phyloP scores from a whole-genome alignment of 2,797 vertebrate species.

The Triplophysa yarkandensis region DNA sequence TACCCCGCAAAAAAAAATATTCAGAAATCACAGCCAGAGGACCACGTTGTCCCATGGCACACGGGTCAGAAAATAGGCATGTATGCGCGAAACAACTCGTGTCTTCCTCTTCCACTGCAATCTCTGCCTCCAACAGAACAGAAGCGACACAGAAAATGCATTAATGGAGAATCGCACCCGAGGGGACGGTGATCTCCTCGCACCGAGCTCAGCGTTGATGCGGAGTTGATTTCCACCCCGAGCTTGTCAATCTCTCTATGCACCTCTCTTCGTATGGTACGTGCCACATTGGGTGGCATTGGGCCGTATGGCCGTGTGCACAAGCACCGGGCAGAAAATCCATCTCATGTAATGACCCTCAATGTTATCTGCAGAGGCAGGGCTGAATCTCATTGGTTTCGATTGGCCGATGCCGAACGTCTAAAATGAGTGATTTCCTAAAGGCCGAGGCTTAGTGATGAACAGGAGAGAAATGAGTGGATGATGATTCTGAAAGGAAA shows the following conservation, averaged over 20 bases:
- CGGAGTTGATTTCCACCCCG: conserved; percentile 46
- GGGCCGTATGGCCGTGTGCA: neutral
- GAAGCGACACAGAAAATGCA: conserved; percentile 55
- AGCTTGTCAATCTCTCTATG: conserved; percentile 23
- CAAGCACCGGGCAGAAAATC: conserved; percentile 41
- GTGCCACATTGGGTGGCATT: conserved; percentile 1
- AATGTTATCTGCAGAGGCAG: conserved; percentile 35
- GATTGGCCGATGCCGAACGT: conserved; percentile 20
- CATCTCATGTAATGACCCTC: conserved; percentile 49
- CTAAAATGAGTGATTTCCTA: conserved; percentile 27
- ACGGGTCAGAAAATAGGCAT: conserved; percentile 7
- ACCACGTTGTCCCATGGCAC: neutral
- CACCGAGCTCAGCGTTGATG: conserved; percentile 32
- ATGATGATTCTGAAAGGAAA: conserved; percentile 27
- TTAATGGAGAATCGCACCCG: conserved; percentile 49
- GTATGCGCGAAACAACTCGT: conserved; percentile 9
- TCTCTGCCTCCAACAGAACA: conserved; percentile 45
- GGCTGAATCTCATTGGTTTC: conserved; percentile 31
- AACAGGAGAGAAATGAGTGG: neutral
- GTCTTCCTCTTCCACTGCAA: conserved; percentile 24
- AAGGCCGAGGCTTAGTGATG: neutral
- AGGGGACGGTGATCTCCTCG: conserved; percentile 19
- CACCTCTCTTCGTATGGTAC: conserved; percentile 5
- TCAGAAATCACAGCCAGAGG: conserved; percentile 13
- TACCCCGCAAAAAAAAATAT: neutral